A percentile compares a stretch with the other conserved stretches of the same genome.
phyloP scores from a whole-genome alignment of 2,888 invertebrate species.

The Morinoia aosen region DNA sequence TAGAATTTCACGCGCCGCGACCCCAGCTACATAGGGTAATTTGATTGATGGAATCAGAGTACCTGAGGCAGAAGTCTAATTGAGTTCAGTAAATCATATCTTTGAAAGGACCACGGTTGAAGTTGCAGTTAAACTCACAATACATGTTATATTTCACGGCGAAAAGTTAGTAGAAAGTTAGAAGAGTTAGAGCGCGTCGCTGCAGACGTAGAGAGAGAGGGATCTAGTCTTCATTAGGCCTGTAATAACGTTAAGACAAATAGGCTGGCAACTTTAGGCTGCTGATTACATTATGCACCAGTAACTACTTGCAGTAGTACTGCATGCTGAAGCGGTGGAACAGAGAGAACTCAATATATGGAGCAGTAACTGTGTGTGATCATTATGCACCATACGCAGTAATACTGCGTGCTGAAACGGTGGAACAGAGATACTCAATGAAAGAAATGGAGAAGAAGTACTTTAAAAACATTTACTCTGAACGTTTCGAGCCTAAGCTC shows the following conservation, averaged over 20 bases:
- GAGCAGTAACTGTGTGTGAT: no score
- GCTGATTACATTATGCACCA: conserved; percentile 27
- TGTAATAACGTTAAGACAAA: conserved; percentile 41
- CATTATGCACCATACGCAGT: neutral
- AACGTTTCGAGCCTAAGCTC: no score
- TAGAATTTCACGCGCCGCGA: neutral
- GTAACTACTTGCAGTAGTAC: neutral
- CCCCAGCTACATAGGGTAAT: neutral
- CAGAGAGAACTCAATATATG: neutral
- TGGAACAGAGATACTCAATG: neutral
- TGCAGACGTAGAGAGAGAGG: neutral
- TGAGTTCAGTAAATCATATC: neutral
- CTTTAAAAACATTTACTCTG: no score
- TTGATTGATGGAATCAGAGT: neutral
- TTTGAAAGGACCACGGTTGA: neutral
- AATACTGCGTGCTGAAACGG: neutral
- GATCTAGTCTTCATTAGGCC: conserved; percentile 37
- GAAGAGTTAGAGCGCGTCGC: neutral
- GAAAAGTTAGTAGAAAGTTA: neutral
- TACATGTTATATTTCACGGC: neutral
- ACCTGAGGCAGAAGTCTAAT: neutral
- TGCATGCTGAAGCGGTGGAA: neutral
- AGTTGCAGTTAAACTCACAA: neutral
- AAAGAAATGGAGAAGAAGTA: no score
- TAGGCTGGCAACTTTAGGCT: conserved; percentile 25